Conservation (phyloP, 2,888 invertebrate genomes). For the Pegoplata infirma region DNA sequence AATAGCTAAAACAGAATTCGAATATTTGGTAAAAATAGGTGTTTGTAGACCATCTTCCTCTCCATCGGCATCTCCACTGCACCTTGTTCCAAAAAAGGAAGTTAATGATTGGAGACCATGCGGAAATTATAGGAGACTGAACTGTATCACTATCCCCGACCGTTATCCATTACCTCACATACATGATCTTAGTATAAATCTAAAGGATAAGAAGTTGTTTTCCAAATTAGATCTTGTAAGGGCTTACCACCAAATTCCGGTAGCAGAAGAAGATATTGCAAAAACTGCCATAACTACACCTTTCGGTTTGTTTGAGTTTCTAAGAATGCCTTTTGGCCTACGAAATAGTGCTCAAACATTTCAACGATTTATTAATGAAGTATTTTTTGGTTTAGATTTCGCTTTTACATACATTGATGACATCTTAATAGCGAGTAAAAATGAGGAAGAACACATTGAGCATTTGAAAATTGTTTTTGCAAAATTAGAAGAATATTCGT, state of each 20-base stretch:
- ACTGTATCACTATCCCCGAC: background rate
- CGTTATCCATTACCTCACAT: background rate
- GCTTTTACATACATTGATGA: background rate
- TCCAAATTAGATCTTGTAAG: background rate
- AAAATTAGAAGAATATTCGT: background rate
- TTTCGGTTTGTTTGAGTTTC: conserved; percentile 2
- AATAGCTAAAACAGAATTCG: too few relatives aligned
- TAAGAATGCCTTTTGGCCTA: too few relatives aligned
- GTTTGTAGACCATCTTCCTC: too few relatives aligned
- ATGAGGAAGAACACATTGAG: background rate
- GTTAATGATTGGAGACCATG: background rate
- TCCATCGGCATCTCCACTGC: too few relatives aligned
- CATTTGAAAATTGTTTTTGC: background rate
- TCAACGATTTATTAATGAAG: background rate
- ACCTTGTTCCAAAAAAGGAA: too few relatives aligned
- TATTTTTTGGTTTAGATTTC: conserved; percentile 1
- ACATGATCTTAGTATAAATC: background rate
- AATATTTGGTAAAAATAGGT: too few relatives aligned
- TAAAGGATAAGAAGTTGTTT: background rate
- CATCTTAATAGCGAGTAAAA: background rate
- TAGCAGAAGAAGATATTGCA: background rate
- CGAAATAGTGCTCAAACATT: conserved; percentile 1
- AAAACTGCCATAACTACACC: conserved; percentile 7
- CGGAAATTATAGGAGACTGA: background rate
- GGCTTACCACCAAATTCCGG: conserved; percentile 4